phyloP scores from a whole-genome alignment of 1,140 invertebrate species.

The Gyrodactylus bullatarudis region DNA sequence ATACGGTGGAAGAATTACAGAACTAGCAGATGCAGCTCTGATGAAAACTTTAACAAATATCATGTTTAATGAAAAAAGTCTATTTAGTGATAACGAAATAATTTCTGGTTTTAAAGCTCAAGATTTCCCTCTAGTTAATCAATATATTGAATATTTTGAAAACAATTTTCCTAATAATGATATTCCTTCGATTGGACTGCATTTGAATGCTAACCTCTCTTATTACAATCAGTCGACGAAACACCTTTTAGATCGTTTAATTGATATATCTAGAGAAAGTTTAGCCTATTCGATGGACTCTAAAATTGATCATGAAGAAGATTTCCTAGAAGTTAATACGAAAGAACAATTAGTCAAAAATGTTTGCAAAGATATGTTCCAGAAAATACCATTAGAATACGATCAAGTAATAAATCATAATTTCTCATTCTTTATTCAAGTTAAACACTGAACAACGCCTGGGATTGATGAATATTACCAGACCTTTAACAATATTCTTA shows the following conservation, averaged over 20 bases:
- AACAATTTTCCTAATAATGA: background rate
- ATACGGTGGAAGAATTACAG: slow-evolving; percentile 72
- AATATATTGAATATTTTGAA: slow-evolving; percentile 13
- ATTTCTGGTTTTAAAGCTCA: slow-evolving; percentile 26
- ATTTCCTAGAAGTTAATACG: background rate
- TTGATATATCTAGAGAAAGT: background rate
- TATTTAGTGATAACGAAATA: slow-evolving; percentile 33
- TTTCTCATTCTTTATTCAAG: background rate
- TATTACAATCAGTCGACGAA: background rate
- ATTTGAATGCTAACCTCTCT: background rate
- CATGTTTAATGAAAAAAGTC: slow-evolving; percentile 20
- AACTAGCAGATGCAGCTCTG: slow-evolving; percentile 65
- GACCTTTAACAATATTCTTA: slow-evolving; percentile 15
- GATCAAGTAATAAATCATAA: too few relatives aligned
- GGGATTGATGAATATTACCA: background rate
- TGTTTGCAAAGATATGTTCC: background rate
- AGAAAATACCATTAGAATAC: too few relatives aligned
- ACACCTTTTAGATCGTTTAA: background rate
- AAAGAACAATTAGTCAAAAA: background rate
- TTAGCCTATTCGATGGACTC: background rate
- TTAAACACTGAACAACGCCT: background rate
- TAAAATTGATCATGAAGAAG: background rate
- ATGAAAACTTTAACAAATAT: slow-evolving; percentile 37
- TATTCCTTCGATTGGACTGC: background rate
- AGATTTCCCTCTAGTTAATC: slow-evolving; percentile 15